phyloP scores from a whole-genome alignment of 2,797 vertebrate species.

The Scleropages formosus region DNA sequence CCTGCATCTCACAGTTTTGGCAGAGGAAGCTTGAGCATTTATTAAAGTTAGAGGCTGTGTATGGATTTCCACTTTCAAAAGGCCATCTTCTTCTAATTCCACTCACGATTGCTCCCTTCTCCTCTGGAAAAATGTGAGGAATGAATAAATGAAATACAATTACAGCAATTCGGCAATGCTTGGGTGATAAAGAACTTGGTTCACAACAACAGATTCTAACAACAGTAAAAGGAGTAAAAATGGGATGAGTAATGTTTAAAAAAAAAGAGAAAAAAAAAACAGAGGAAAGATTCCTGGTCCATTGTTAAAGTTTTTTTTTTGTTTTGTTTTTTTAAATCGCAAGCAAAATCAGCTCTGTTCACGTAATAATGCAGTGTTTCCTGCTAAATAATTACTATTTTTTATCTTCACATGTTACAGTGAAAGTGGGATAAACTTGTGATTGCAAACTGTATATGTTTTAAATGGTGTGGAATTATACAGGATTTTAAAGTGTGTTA shows the following conservation, averaged over 20 bases:
- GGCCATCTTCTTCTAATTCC: conserved; percentile 41
- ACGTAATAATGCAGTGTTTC: neutral
- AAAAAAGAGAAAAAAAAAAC: neutral
- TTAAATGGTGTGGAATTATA: neutral
- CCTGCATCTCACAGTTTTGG: conserved; percentile 16
- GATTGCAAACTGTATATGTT: neutral
- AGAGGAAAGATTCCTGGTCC: neutral
- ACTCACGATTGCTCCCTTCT: conserved; percentile 25
- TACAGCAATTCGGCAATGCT: conserved; percentile 43
- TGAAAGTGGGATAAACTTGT: neutral
- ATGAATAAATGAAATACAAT: conserved; percentile 41
- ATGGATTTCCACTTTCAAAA: conserved; percentile 46
- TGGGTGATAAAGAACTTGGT: conserved; percentile 36
- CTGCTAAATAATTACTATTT: neutral
- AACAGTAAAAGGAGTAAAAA: neutral
- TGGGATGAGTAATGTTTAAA: too few species aligned
- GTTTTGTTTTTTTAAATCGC: conserved; percentile 23
- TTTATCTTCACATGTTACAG: neutral
- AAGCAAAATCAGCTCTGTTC: neutral
- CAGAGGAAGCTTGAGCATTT: conserved; percentile 39
- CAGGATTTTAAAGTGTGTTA: too few species aligned
- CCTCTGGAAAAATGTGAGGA: conserved; percentile 31
- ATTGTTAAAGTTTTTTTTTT: too few species aligned
- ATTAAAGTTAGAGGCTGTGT: conserved; percentile 39
- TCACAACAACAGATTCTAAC: conserved; percentile 12